phyloP scores from a whole-genome alignment of 2,113 vertebrate species.

The Furnarius figulus region DNA sequence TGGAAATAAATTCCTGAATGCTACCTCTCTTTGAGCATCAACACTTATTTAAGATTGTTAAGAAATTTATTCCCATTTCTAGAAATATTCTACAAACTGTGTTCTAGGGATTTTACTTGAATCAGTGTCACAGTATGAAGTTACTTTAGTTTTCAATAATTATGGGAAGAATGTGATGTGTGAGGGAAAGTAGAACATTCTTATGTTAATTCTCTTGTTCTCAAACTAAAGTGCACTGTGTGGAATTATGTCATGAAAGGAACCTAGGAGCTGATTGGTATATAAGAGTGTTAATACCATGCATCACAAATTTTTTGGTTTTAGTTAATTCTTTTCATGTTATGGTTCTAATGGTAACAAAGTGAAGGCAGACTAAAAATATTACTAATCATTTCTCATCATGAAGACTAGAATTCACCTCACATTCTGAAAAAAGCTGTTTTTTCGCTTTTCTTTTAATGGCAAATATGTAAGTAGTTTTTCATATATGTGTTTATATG shows the following conservation, averaged over 20 bases:
- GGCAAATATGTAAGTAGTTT: neutral
- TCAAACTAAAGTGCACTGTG: neutral
- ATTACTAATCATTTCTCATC: neutral
- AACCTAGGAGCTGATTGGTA: neutral
- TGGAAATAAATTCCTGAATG: neutral
- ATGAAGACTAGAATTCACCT: neutral
- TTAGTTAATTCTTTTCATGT: neutral
- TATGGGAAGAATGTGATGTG: neutral
- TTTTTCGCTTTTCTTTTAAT: neutral
- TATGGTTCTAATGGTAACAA: neutral
- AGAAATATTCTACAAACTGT: neutral
- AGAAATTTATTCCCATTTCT: neutral
- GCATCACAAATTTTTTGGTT: neutral
- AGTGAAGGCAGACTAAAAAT: neutral
- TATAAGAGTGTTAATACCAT: neutral
- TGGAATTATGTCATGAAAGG: neutral
- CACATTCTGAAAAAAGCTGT: neutral
- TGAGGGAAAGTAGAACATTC: neutral
- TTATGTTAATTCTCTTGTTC: neutral
- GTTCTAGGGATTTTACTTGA: neutral
- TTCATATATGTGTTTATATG: neutral
- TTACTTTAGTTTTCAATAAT: neutral
- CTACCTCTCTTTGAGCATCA: neutral
- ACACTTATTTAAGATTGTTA: neutral
- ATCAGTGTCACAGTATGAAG: neutral